Conservation (phyloP, 1,140 invertebrate species). For the Drosophila miranda region DNA sequence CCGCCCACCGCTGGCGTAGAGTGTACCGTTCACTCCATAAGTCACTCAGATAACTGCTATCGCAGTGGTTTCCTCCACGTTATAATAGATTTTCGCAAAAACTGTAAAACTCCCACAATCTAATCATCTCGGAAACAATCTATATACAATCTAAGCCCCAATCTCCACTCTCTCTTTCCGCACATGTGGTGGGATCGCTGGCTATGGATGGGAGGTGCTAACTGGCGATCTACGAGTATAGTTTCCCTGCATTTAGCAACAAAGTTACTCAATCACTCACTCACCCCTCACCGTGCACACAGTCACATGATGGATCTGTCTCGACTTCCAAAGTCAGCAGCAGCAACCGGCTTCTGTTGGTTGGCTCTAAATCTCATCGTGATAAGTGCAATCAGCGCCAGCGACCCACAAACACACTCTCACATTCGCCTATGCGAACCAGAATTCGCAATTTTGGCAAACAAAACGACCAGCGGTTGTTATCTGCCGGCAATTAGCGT, state of each 20-base stretch:
- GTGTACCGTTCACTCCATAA: conserved; percentile 26
- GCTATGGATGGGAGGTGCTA: conserved; percentile 23
- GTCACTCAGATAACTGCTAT: conserved; percentile 18
- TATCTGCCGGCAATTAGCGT: conserved; percentile 66
- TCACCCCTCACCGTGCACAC: background rate
- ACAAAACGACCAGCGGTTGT: conserved; percentile 39
- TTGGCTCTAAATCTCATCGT: conserved; percentile 45
- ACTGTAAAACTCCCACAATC: conserved; percentile 29
- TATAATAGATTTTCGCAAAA: conserved; percentile 3
- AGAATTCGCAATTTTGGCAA: conserved; percentile 52
- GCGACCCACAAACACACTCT: conserved; percentile 1
- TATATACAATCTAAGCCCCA: conserved; percentile 15
- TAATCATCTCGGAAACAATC: conserved; percentile 28
- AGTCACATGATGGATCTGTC: conserved; percentile 60
- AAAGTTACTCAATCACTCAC: conserved; percentile 9
- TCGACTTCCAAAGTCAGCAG: conserved; percentile 2
- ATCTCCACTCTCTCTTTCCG: background rate
- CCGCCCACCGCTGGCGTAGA: too few species aligned
- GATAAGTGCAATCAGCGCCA: conserved; percentile 64
- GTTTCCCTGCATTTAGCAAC: conserved; percentile 47
- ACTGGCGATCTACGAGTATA: conserved; percentile 12
- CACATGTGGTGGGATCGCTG: conserved; percentile 6
- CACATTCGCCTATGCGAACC: conserved; percentile 10
- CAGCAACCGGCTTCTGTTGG: conserved; percentile 42
- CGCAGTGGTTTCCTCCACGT: background rate